Evolutionary conservation across 2,888 invertebrate species (phyloP), one percentile per base, ranked within the genome.

Genomic region (Pardosa pseudoannulata): DNA sequence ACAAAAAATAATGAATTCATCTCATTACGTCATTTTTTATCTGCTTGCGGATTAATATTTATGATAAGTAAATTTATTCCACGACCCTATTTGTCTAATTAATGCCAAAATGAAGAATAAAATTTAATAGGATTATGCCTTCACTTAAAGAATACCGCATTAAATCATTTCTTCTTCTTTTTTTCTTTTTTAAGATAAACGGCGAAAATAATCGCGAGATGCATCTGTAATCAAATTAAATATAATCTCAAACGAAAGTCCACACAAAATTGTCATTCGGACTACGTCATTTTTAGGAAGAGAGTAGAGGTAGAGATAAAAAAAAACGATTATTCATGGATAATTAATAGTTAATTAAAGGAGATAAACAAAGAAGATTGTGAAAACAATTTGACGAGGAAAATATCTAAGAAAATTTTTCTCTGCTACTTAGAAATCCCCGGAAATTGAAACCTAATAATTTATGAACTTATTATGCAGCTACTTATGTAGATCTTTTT

Each of bases 191-290:
- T 23, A 16, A 46, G 23, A 23, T 56, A 56, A 56, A 56, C 23
- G 19, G 3, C 23, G 56, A 7, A 19, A 2, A 23, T 56, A 56
- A 56, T 56, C 56, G 23, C 23, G 23, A 23, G 5, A 19, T 56
- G 23, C 56, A 56, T 56, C 56, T 56, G 56, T 23, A 56, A 56
- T 56, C 56, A 56, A 56, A 56, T 56, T 56, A 56, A 56, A 56
- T 56, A 19, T 23, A 56, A 56, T 56, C 56, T 23, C 23, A 23
- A 23, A 56, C 16, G 23, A 56, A 56, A 56, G 23, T 23, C 56
- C 23, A 1, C 41, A n/a, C n/a, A n/a, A n/a, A 13, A 56, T 56
- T 56, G 56, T 56, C 56, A 56, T 56, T 56, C 23, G 41, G 2
- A 16, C 6, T 46, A 46, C 19, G 19, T 56, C 23, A 23, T 23